Base-by-base conservation (phyloP, 2,888 invertebrate genomes). In the Oscheius sp. region DNA sequence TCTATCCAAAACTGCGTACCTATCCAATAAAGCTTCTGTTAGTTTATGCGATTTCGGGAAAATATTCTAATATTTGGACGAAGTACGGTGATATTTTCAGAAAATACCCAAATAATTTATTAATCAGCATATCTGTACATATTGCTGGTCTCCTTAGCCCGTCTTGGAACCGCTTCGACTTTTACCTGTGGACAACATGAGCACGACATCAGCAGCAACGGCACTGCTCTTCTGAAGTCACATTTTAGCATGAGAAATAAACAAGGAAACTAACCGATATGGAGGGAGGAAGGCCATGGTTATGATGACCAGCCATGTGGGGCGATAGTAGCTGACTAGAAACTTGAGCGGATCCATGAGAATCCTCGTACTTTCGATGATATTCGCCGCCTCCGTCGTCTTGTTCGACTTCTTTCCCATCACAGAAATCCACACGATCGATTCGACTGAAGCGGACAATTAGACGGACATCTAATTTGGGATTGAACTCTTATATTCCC, bases 101-200 rank as follows among this genome's bases (percentile, higher is more conserved):
- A n/a, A n/a, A n/a, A n/a, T n/a, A n/a, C n/a, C n/a, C n/a, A n/a
- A 9, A 35, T 35, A 35, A 35, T 35, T 35, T 35, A 9, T 35
- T 29, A 49, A 77, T 78, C 80, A n/a, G 80, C 80, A 66, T 76
- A 78, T 73, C 72, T 69, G 61, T 80, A 80, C 80, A 80, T 80
- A 55, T 76, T 73, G 74, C 78, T 80, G 52, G 74, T 78, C 59
- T 80, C 80, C 29, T 66, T 71, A 21, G 75, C 71, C 49, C 77
- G 77, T 16, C 80, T 41, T 23, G 80, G 80, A 45, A 78, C 56
- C 23, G 80, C 78, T 27, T 80, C 80, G 45, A 81, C 81, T 45
- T 78, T 78, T 3, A 79, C 74, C 61, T 78, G 73, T 0, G 78
- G 78, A 45, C 76, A 81, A 5, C 74, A 64, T 45, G 66, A 66